Evolutionary conservation across 2,797 vertebrate genomes (phyloP), one percentile per base, ranked within the genome.

Genomic region (Gobionotothen gibberifrons): DNA sequence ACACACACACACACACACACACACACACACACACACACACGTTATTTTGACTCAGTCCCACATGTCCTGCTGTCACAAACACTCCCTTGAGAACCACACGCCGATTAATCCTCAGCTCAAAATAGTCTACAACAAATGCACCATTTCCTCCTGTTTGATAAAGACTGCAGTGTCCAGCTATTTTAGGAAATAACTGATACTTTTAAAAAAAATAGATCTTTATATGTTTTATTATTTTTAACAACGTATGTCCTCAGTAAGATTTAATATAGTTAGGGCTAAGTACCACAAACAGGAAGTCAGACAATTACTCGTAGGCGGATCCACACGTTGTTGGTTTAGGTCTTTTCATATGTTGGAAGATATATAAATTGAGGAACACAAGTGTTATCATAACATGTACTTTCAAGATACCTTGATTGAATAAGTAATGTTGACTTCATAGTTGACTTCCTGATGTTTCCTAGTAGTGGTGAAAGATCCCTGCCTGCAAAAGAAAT

Each of bases 121-220:
- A 59, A 43, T 22, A 42, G 56, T 58, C 56, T 14, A 36, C n/a
- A 42, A 58, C 55, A 42, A 42, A 42, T 11, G n/a, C 55, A 57
- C 7, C 5, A 7, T 43, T 43, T 22, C 13, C 26, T 36, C 32
- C 32, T 36, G 6, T 36, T 51, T 51, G 48, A 36, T 36, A 9
- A 36, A 36, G 8, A 36, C 32, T 36, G 36, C 32, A 26, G 4
- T 36, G 32, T 36, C 7, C 32, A 53, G 49, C 21, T 26, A 13
- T 52, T 26, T 26, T 14, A 14, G 13, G 49, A 52, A 16, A 53
- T 36, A 36, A 36, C 8, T 32, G 32, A 32, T 32, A 32, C 22
- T 26, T 26, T 26, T 26, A 3, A 26, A 22, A 22, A 22, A 22
- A 22, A 22, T 22, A 22, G 22, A 22, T 22, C 22, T 22, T 22